Conservation (phyloP, 2,113 vertebrate species). For the Steatornis caripensis region DNA sequence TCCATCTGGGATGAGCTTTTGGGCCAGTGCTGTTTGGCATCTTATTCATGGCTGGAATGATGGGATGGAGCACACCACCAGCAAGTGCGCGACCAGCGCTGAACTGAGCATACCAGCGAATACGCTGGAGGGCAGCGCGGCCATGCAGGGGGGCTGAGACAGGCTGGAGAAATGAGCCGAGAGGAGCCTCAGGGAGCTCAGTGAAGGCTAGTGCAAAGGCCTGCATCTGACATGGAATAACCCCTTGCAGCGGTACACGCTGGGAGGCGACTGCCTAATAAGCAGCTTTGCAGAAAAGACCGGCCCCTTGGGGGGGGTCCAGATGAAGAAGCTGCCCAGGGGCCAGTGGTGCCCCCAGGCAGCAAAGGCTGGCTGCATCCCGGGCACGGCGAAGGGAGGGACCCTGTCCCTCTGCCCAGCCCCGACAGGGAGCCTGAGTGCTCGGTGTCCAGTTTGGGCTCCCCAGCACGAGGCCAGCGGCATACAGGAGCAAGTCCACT, state of each 20-base stretch:
- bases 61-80: background rate
- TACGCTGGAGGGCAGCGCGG: background rate
- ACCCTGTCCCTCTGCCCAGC: background rate
- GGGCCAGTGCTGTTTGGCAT: background rate
- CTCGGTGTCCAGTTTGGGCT: background rate
- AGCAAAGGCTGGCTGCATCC: background rate
- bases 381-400: too few species aligned
- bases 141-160: fast-evolving
- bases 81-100: background rate
- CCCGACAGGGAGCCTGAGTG: background rate
- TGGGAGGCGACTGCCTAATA: background rate
- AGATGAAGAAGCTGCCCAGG: background rate
- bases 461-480: background rate
- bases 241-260: background rate
- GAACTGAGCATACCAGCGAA: background rate
- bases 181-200: background rate
- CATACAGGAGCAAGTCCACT: background rate
- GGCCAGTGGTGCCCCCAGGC: background rate
- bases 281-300: background rate
- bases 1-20: background rate
- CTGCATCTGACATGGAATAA: background rate
- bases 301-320: background rate
- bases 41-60: background rate
- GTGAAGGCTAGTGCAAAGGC: background rate
- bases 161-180: background rate